Evolutionary conservation across 2,113 vertebrate genomes (phyloP).

Genomic region (Corvus hawaiiensis): DNA sequence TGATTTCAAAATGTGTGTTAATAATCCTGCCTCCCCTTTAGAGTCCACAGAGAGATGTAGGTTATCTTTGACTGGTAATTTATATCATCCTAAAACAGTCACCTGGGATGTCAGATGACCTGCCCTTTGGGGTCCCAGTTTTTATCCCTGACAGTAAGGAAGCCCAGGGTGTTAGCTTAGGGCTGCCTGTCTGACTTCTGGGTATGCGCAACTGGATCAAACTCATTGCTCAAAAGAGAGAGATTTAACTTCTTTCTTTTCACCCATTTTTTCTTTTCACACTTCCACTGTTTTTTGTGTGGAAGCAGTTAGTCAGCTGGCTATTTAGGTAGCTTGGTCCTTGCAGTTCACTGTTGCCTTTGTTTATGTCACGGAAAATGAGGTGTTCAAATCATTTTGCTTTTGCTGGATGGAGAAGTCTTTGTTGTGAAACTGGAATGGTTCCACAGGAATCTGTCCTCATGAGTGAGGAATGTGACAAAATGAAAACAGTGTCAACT

Average conservation of each 20-base stretch:
- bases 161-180: background rate
- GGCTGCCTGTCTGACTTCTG: background rate
- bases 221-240: background rate
- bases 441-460: conserved; percentile 24
- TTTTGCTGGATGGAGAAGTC: background rate
- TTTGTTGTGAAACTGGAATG: conserved; percentile 35
- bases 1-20: background rate
- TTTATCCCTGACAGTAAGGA: background rate
- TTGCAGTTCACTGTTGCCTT: background rate
- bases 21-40: background rate
- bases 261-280: background rate
- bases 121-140: background rate
- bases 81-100: background rate
- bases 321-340: background rate
- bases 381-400: conserved; percentile 10
- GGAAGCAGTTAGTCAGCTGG: background rate
- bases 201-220: background rate
- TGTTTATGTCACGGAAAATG: conserved; percentile 38
- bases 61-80: background rate
- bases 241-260: background rate
- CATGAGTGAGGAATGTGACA: conserved; percentile 28
- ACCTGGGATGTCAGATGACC: background rate
- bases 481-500: conserved; percentile 1
- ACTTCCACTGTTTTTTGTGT: background rate
- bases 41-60: background rate